Evolutionary conservation across 1,140 invertebrate species (phyloP).

Genomic region (Campodea augens): DNA sequence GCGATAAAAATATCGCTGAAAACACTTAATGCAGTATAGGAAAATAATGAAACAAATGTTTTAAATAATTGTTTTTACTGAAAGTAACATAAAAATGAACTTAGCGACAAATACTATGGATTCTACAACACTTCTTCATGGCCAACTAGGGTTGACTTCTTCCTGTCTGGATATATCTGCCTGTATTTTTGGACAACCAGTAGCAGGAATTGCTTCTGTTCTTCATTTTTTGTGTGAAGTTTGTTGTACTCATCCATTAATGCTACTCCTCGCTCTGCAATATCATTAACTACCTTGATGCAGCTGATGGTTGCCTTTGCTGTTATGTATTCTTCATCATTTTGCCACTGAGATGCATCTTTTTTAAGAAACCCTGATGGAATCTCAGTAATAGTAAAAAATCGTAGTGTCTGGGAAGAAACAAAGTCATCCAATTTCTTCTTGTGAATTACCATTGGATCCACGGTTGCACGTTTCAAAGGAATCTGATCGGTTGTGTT

Average conservation of each 20-base stretch:
- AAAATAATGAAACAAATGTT: not conserved
- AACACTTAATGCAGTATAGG: not conserved
- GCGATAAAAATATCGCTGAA: not conserved
- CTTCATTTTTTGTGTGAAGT: conserved; percentile 4
- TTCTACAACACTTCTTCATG: not conserved
- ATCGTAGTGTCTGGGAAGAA: not conserved
- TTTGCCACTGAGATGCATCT: conserved; percentile 1
- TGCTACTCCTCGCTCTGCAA: conserved; percentile 8
- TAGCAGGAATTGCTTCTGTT: conserved; percentile 3
- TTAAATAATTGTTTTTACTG: no score
- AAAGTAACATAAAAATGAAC: no score
- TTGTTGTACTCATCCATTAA: conserved; percentile 9
- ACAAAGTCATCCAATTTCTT: not conserved
- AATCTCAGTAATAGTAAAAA: conserved; percentile 4
- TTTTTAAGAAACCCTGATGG: conserved; percentile 6
- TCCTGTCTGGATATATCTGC: not conserved
- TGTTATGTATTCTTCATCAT: not conserved
- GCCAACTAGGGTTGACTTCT: not conserved
- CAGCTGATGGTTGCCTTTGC: not conserved
- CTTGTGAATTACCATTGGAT: not conserved
- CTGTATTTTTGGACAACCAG: not conserved
- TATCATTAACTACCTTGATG: conserved; percentile 8
- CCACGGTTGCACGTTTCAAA: not conserved
- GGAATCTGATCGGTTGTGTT: not conserved
- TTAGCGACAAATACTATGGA: not conserved